Conservation (phyloP, 2,797 vertebrate species). For the Tachyglossus aculeatus region DNA sequence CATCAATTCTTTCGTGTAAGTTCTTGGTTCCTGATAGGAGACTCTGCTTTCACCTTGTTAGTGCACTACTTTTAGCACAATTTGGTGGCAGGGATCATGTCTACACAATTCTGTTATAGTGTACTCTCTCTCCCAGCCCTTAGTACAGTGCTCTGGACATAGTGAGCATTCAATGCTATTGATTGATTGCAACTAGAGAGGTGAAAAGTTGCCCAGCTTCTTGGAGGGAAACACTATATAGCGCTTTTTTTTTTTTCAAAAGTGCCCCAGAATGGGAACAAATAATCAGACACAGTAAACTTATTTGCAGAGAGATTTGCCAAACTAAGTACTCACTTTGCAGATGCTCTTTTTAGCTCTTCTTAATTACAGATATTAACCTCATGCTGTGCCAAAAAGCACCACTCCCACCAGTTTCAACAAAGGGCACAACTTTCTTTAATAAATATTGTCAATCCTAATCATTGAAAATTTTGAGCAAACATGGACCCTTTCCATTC, state of each 20-base stretch:
- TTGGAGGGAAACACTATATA: neutral
- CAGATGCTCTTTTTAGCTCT: conserved; percentile 41
- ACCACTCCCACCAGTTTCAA: conserved; percentile 36
- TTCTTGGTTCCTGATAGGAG: too few relatives aligned
- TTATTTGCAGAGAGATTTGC: conserved; percentile 37
- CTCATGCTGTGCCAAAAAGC: conserved; percentile 48
- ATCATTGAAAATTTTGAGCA: conserved; percentile 50
- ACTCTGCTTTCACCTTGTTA: too few relatives aligned
- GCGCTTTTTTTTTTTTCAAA: neutral
- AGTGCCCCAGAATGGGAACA: conserved; percentile 30
- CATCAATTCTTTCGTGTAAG: too few relatives aligned
- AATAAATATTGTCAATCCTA: conserved; percentile 42
- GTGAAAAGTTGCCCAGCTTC: conserved; percentile 3
- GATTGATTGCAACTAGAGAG: neutral
- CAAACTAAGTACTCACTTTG: conserved; percentile 37
- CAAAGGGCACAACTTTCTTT: conserved; percentile 25
- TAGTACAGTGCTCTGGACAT: too few relatives aligned
- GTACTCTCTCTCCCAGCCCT: too few relatives aligned
- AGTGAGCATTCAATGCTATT: too few relatives aligned
- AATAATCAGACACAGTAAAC: conserved; percentile 32
- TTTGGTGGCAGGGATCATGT: too few relatives aligned
- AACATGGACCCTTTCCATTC: conserved; percentile 16
- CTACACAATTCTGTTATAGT: too few relatives aligned
- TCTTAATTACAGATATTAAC: conserved; percentile 59
- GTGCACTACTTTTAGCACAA: too few relatives aligned